Evolutionary conservation across 2,888 invertebrate species (phyloP).

Genomic region (Acrocera orbiculus): DNA sequence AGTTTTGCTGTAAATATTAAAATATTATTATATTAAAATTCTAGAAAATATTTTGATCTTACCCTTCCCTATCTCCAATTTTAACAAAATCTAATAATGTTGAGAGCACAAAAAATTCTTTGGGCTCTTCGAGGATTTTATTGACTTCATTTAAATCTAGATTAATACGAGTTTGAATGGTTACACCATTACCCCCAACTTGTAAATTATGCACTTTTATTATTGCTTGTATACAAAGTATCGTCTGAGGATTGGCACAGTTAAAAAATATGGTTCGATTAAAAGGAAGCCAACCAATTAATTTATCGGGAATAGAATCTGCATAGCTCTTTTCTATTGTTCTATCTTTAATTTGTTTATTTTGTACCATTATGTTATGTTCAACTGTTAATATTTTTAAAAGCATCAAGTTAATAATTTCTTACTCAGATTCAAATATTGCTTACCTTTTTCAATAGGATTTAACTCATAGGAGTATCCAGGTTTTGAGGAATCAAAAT

Average conservation of each 20-base stretch:
- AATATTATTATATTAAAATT: neutral
- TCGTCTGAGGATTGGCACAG: slow-evolving; percentile 24
- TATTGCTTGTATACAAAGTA: slow-evolving; percentile 24
- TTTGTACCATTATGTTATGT: too few species aligned
- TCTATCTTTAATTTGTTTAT: too few species aligned
- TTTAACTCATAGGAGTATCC: too few species aligned
- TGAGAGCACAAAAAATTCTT: slow-evolving; percentile 28
- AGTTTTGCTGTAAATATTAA: slow-evolving; percentile 13
- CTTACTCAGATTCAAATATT: too few species aligned
- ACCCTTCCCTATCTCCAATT: slow-evolving; percentile 18
- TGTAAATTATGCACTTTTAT: slow-evolving; percentile 24
- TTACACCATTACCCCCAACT: slow-evolving; percentile 19
- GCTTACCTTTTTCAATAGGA: too few species aligned
- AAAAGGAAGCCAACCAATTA: slow-evolving; percentile 23
- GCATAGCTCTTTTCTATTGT: slow-evolving; percentile 9
- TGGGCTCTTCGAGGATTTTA: slow-evolving; percentile 27
- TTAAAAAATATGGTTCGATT: slow-evolving; percentile 31
- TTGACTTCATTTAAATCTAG: slow-evolving; percentile 28
- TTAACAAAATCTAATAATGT: slow-evolving; percentile 21
- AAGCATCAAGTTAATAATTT: too few species aligned
- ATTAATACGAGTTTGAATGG: slow-evolving; percentile 21
- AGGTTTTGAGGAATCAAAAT: too few species aligned
- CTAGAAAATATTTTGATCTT: neutral
- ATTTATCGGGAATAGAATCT: slow-evolving; percentile 23
- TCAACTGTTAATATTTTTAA: too few species aligned